Base-by-base conservation (phyloP, 1,140 invertebrate species). In the Dreissena polymorpha region DNA sequence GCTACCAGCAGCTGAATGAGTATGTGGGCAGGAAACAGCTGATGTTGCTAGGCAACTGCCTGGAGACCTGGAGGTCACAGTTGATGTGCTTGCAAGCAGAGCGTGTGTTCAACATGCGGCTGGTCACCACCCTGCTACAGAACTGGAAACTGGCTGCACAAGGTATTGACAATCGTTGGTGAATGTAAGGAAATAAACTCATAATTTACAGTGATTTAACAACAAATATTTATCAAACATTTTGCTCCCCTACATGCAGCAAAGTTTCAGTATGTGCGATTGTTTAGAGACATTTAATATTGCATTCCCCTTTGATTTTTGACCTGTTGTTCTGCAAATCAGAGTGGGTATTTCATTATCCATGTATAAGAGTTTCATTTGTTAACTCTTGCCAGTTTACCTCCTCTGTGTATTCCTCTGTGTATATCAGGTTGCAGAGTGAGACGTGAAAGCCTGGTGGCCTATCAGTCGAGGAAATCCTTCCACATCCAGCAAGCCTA, bases 31-130 rank as follows among this genome's bases (percentile, higher is more conserved):
- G 60, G 55, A 75, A 76, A 16, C 23, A 83, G 18, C n/a, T 2
- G 12, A 51, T 51, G 50, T 53, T 83, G 12, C 63, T 57, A 63
- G 23, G 18, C 14, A 10, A 23, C 7, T 83, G 68, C 60, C 53
- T 83, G 53, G 73, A 83, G n/a, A 68, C 18, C 5, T 83, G 81
- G 81, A 67, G 81, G 18, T 65, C 39, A 1, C 72, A 70, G 53
- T 65, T 83, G 8, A 75, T 75, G 81, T 70, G 64, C 50, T 3
- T 76, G 51, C 81, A 83, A 49, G 74, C 81, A 1, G 51, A 71
- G 21, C 55, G 74, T 27, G 72, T 83, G 64, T 83, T 83, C 81
- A 75, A 29, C 29, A 77, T 70, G 64, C 75, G 64, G 68, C 55
- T 83, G 39, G 6, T 83, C 39, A 60, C 53, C 12, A 76, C 81